Percentiles rank a stretch among this genome's conserved stretches.
phyloP scores from a whole-genome alignment of 2,113 vertebrate genomes.

The Talpa occidentalis region DNA sequence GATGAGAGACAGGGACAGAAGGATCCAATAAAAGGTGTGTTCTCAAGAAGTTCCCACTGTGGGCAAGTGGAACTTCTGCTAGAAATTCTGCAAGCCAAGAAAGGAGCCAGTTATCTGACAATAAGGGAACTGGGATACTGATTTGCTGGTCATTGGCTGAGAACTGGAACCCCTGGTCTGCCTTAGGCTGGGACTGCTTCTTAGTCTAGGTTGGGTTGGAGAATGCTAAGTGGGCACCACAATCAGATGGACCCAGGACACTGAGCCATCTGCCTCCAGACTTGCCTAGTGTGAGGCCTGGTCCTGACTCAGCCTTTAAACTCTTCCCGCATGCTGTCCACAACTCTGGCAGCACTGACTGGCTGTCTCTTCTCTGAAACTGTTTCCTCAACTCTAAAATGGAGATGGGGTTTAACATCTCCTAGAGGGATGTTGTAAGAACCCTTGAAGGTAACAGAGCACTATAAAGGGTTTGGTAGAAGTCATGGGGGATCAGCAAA shows the following conservation, averaged over 20 bases:
- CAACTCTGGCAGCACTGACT: background rate
- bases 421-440: background rate
- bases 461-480: background rate
- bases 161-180: too few relatives aligned
- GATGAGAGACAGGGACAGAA: background rate
- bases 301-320: background rate
- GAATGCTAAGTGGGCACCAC: background rate
- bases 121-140: background rate
- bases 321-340: background rate
- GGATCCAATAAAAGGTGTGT: accelerated
- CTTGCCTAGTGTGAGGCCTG: background rate
- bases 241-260: background rate
- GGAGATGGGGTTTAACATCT: background rate
- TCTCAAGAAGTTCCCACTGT: background rate
- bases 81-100: background rate
- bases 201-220: background rate
- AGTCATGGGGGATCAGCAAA: background rate
- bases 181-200: background rate
- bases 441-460: background rate
- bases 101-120: background rate
- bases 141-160: too few relatives aligned
- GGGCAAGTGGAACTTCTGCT: background rate
- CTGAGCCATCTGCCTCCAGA: background rate
- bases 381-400: background rate
- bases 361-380: background rate